Evolutionary conservation across 2,888 invertebrate genomes (phyloP).

Genomic region (Chloromyia formosa): DNA sequence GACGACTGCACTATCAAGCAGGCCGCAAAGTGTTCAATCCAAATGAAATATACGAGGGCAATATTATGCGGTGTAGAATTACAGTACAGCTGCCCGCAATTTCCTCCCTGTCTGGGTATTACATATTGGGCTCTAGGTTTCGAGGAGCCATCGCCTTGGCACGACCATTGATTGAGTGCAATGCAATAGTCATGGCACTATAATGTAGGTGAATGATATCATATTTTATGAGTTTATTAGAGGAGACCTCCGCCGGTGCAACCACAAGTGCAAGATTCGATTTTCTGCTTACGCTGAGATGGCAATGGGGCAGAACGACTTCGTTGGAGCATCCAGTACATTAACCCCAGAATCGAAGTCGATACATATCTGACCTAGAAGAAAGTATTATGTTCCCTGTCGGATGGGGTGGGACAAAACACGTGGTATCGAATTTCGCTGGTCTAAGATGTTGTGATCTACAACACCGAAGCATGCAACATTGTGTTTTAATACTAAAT

Average conservation of each 20-base stretch:
- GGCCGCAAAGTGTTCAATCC: not conserved
- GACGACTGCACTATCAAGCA: not conserved
- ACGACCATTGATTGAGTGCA: not conserved
- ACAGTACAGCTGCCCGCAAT: not conserved
- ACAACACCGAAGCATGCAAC: too few species aligned
- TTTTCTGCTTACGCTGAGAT: not conserved
- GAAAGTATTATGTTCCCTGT: constrained; percentile 3
- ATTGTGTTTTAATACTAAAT: too few species aligned
- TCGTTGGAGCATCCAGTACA: not conserved
- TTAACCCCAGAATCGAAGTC: not conserved
- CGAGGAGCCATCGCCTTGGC: not conserved
- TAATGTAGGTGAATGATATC: constrained; percentile 23
- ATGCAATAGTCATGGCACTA: constrained; percentile 12
- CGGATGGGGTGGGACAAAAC: not conserved
- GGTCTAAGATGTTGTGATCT: not conserved
- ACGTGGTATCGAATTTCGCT: not conserved
- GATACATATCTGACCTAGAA: constrained; percentile 4
- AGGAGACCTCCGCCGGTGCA: not conserved
- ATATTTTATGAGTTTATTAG: constrained; percentile 10
- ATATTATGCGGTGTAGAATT: not conserved
- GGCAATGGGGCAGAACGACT: not conserved
- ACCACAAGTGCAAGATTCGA: constrained; percentile 1
- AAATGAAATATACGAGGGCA: constrained; percentile 1
- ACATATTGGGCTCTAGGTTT: too few species aligned
- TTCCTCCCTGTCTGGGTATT: not conserved